Evolutionary conservation across 2,113 vertebrate species (phyloP), one percentile per base, ranked within the genome.

Genomic region (Gallinago paraguaiae): DNA sequence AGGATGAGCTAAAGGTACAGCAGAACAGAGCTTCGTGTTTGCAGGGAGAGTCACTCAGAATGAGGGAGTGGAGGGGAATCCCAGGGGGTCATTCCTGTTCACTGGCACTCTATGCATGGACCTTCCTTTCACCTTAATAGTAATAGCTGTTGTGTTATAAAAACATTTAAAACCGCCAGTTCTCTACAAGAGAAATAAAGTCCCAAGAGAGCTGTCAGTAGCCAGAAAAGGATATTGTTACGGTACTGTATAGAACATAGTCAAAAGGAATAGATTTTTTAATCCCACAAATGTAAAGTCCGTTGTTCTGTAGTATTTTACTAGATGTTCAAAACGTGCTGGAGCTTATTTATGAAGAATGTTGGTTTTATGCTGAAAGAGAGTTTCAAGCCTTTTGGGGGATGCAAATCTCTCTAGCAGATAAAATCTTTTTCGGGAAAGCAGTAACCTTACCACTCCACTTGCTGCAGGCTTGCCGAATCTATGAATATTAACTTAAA

Each of bases 1-100:
- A 99, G 94, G 99, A 99, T 92, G 99, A 99, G 83, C 97, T 99
- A 43, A 99, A 99, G 99, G 99, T 99, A 97, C 82, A 92, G 35
- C 48, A 65, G 48, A 85, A 43, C 50, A 17, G 54, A 83, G 46
- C 39, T 9, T 54, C 3, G 2, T 45, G 54, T 75, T 61, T 91
- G 69, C 37, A 13, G 57, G 17, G 64, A 13, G 37, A 24, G 57
- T 77, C 39, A 28, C 61, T 84, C 23, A 5, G 72, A 72, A 41
- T 3, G 56, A 57, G 56, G 50, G 68, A 72, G 61, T 14, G 67
- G 72, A 68, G 68, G 71, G 81, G 72, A 83, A 43, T 78, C 46
- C 51, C 31, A 80, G 28, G 57, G 74, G 1, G 39, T 76, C 48
- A 3, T 45, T 69, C n/a, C 41, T 28, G 17, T 69, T 61, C 59